Evolutionary conservation across 2,888 invertebrate species (phyloP), one percentile per base, ranked within the genome.

Genomic region (Tetragonisca angustula): DNA sequence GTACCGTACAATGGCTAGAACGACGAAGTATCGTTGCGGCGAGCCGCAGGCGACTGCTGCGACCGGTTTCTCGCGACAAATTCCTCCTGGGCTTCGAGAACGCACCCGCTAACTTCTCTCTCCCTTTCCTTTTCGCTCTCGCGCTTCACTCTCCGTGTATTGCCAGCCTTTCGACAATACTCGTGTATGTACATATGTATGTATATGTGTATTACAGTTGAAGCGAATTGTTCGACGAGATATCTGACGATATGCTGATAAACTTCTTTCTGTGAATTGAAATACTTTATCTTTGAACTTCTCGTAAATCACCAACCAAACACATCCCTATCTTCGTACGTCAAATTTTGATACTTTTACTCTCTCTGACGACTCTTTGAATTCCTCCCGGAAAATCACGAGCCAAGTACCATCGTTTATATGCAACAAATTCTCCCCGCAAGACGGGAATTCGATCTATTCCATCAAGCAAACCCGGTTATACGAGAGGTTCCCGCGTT

Each of bases 11-110:
- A 88, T 83, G 83, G 84, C 77, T 88, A 87, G 89, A 89, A 91
- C 89, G 90, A 86, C 81, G 78, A 89, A 90, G 89, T 90, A 91
- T 91, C 92, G 92, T 91, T 92, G 92, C 89, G 92, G 92, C 90
- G 74, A 90, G 87, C 92, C 92, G 91, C 93, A 92, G 92, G 93
- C 93, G 91, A 93, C 93, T 93, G 93, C 93, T 93, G 93, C 91
- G 90, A 93, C 91, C 92, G 89, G 91, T 89, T 90, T 83, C 87
- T 87, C 86, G 88, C 88, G 89, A 88, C 91, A 91, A 92, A 92
- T 91, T 91, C 85, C 88, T 84, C 71, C 79, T 80, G 19, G 13
- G 54, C 81, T 81, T 81, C 86, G 79, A 71, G 65, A 62, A 49
- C 69, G 73, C 70, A 54, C 43, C 59, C 54, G 75, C 71, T 65